Evolutionary conservation across 2,797 vertebrate genomes (phyloP), one percentile per base, ranked within the genome.

Genomic region (Leptoclinus maculatus): DNA sequence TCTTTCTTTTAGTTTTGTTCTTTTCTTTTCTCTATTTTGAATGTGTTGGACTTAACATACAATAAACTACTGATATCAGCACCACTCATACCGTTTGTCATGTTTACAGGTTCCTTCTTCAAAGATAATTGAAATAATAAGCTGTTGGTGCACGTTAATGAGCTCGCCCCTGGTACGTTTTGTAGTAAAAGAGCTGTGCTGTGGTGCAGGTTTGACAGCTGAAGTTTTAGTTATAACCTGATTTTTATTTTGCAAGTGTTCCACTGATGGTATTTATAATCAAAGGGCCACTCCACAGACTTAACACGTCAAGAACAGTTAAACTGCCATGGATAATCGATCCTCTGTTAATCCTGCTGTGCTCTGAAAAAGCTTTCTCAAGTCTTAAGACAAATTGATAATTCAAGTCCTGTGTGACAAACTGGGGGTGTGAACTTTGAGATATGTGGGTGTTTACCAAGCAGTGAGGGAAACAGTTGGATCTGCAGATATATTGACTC

Each of bases 21-120:
- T 71, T 88, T 89, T 91, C 19, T 65, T 65, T 89, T n/a, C 96
- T 95, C 93, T 95, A 96, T 96, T 96, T 96, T 97, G 95, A 97
- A 97, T 98, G 97, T 99, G 96, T 98, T 97, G 95, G 95, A 96
- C 94, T 96, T 96, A 97, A 96, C 96, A 96, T 96, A 97, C 95
- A 95, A 98, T 98, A 98, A 99, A 98, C 96, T 98, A 98, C 97
- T 98, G 97, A 98, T 97, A 96, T 97, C 96, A 97, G 96, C 96
- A 96, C 94, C 93, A 94, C 93, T 96, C 92, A 95, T 87, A 92
- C 89, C 86, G 87, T 95, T 96, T 90, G 95, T 94, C 86, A 66
- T 94, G 88, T 90, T 92, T 94, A 80, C 75, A 88, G 72, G 76
- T 76, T 47, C 23, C n/a, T 67, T 9, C 3, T 6, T 43, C 7